Base-by-base conservation (phyloP, 2,888 invertebrate genomes). In the Drosophila glabriapex region DNA sequence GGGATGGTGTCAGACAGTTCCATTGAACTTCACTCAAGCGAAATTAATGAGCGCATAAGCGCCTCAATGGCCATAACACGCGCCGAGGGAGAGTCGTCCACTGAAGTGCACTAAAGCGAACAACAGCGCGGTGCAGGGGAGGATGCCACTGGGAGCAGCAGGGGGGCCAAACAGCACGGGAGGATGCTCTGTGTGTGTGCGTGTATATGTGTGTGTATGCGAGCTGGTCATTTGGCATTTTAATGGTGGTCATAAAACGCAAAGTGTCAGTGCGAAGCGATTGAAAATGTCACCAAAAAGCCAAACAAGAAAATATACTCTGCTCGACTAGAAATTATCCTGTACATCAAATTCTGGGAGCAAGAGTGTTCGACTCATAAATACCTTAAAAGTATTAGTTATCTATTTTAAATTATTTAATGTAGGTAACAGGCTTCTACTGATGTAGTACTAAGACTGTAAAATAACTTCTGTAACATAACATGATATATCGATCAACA, bases 21-120 rank as follows among this genome's bases (percentile, higher is more conserved):
- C 82, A 89, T 89, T 89, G 85, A 89, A 87, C 85, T 89, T 80
- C 85, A 85, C 61, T 89, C 75, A 89, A 76, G 88, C 72, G 85
- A 89, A 85, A 85, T 89, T 85, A 85, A 85, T 85, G 90, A 85
- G 89, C 90, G 85, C 82, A 84, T 82, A 82, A 71, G 76, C 80
- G 76, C 70, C 80, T 73, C 73, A 83, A 80, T 76, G 79, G 74
- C 70, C 79, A 76, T 78, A 86, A 75, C 76, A 84, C 87, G 82
- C 88, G 76, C 72, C 85, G 56, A 70, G 88, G 53, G 65, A 67
- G 46, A 46, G 22, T 46, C 73, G 76, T 81, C 76, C 84, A 77
- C 87, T 89, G 82, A 82, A 84, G 90, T 85, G 85, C 85, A 85
- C 75, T 84, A 87, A 79, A 87, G 90, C 85, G 85, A 69, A 50